Evolutionary conservation across 2,113 vertebrate genomes (phyloP).

Genomic region (Lamprologus lemairii): DNA sequence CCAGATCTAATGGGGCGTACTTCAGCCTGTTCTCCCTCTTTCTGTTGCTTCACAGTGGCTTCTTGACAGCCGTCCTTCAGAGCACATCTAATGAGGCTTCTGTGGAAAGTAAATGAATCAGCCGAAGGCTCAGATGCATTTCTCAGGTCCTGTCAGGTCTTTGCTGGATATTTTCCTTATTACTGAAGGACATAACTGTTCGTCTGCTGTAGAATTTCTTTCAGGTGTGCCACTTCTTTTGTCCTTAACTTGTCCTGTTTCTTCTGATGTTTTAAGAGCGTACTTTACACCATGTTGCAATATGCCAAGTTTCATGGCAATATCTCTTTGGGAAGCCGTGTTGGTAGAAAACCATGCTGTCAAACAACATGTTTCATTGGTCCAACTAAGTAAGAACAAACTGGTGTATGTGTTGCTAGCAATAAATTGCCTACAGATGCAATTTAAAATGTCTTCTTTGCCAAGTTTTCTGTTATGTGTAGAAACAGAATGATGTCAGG

Average conservation of each 20-base stretch:
- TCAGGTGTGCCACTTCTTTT: neutral
- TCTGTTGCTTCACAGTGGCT: neutral
- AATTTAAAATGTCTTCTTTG: neutral
- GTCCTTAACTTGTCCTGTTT: neutral
- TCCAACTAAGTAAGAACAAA: neutral
- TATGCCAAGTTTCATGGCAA: neutral
- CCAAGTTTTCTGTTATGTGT: neutral
- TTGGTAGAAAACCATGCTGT: neutral
- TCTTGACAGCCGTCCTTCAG: neutral
- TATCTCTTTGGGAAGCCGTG: neutral
- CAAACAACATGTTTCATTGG: neutral
- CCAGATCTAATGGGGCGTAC: accelerated
- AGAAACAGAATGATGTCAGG: neutral
- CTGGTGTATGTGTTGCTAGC: neutral
- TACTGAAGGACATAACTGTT: neutral
- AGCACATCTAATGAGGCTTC: neutral
- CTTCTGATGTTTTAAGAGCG: accelerated
- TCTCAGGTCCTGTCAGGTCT: neutral
- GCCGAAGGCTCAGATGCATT: neutral
- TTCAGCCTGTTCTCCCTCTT: neutral
- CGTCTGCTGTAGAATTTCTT: neutral
- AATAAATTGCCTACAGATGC: neutral
- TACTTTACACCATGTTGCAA: neutral
- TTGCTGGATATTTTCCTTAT: neutral
- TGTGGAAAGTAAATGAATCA: neutral